Percentiles rank a stretch among this genome's conserved stretches.
These are phyloP conservation scores for Simalia tracyae DNA, from an alignment of 2,797 vertebrate genomes.

Conservation along the genomic window DNA sequence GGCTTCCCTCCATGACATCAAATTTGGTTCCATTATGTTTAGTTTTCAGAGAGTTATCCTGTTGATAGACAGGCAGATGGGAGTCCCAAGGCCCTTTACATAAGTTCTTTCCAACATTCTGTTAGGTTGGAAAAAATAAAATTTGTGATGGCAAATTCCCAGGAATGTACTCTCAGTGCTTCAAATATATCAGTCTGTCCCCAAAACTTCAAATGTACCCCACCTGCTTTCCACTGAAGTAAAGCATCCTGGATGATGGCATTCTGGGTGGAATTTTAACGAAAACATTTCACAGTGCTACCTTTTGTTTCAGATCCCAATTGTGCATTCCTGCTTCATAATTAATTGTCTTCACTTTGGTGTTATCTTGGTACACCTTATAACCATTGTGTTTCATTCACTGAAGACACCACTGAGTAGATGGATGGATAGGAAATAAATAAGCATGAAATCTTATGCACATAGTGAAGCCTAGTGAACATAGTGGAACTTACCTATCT, in stretches of 20 bases:
- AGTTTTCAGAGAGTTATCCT: neutral
- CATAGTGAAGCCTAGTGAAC: neutral
- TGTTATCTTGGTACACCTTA: neutral
- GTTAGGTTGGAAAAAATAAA: neutral
- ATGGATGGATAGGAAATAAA: neutral
- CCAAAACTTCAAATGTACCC: too few relatives aligned
- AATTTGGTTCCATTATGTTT: neutral
- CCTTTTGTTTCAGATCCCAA: neutral
- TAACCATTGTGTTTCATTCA: neutral
- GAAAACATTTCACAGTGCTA: neutral
- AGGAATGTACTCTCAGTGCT: too few relatives aligned
- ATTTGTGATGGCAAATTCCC: neutral
- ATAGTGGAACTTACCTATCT: neutral
- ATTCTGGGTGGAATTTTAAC: too few relatives aligned
- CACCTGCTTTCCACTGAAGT: too few relatives aligned
- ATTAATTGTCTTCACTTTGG: neutral
- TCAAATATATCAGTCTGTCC: too few relatives aligned
- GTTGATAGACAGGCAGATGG: neutral
- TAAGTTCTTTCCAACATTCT: neutral
- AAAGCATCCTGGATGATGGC: too few relatives aligned
- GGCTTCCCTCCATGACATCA: neutral
- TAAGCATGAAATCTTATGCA: neutral
- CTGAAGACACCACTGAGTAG: neutral
- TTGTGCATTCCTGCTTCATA: neutral
- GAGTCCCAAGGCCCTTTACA: neutral